A percentile compares a stretch with the other conserved stretches of the same genome.
phyloP scores from a whole-genome alignment of 2,113 vertebrate genomes.

The Catharus minimus region DNA sequence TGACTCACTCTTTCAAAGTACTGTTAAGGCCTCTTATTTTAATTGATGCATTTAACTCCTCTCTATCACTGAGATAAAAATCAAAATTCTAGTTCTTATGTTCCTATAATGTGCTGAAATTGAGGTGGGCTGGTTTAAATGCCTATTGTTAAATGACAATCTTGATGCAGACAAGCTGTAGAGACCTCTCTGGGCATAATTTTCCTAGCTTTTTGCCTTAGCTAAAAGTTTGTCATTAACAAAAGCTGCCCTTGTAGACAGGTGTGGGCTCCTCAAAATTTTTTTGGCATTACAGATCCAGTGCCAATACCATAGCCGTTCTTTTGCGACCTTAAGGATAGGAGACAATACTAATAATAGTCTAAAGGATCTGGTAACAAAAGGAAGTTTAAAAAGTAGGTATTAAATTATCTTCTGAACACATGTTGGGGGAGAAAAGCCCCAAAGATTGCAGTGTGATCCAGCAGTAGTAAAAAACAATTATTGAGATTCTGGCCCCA shows the following conservation, averaged over 20 bases:
- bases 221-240: neutral
- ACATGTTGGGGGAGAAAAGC: neutral
- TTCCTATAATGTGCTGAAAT: neutral
- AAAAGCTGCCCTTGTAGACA: neutral
- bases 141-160: fast-evolving
- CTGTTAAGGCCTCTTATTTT: neutral
- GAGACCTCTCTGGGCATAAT: neutral
- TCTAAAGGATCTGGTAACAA: neutral
- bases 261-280: neutral
- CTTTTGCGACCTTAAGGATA: neutral
- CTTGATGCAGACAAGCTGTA: neutral
- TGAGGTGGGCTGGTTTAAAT: neutral
- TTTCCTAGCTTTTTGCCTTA: neutral
- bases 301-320: neutral
- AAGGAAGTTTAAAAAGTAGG: neutral
- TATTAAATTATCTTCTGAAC: neutral
- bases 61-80: neutral
- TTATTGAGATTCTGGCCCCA: neutral
- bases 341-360: neutral
- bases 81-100: neutral
- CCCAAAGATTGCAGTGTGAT: neutral
- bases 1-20: neutral
- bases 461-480: neutral
- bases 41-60: neutral
- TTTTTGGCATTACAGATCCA: neutral